These are phyloP conservation scores for Rambutsinella grinnellia DNA, from an alignment of 2,888 invertebrate species.

Conservation along the genomic window DNA sequence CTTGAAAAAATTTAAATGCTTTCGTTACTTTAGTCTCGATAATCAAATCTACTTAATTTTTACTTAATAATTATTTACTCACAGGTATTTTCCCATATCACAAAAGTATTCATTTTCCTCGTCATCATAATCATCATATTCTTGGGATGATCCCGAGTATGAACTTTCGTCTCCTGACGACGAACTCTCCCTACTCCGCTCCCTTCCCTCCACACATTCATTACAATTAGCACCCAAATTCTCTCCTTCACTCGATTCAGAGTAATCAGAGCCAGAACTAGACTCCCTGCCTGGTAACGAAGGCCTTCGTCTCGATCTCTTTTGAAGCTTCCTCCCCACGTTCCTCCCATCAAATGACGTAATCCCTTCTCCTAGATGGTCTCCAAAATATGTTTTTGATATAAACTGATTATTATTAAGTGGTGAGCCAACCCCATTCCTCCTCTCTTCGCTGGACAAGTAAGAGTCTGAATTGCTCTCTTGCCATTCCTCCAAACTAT, in stretches of 20 bases:
- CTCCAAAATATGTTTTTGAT: slow-evolving; percentile 37
- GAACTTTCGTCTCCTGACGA: slow-evolving; percentile 33
- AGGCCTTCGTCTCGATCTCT: background rate
- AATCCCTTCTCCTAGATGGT: slow-evolving; percentile 8
- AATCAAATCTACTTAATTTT: background rate
- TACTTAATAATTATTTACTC: slow-evolving; percentile 1
- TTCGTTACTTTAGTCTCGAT: background rate
- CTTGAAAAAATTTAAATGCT: slow-evolving; percentile 31
- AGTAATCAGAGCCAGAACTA: slow-evolving; percentile 20
- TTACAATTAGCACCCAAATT: slow-evolving; percentile 6
- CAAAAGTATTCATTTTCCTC: slow-evolving; percentile 40
- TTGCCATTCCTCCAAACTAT: slow-evolving; percentile 26
- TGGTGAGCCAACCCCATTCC: background rate
- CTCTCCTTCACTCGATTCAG: slow-evolving; percentile 7
- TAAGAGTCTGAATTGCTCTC: slow-evolving; percentile 41
- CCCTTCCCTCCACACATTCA: background rate
- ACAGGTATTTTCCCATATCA: slow-evolving; percentile 38
- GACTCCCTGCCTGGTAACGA: background rate
- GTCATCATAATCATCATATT: slow-evolving; percentile 37
- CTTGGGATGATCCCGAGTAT: slow-evolving; percentile 41
- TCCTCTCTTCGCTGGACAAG: slow-evolving; percentile 16
- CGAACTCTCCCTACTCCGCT: background rate
- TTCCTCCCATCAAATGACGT: background rate
- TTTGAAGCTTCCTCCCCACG: background rate
- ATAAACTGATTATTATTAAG: slow-evolving; percentile 13